Percentiles rank a stretch among this genome's conserved stretches.
Conservation (phyloP, 2,888 invertebrate genomes). For the Augiades crinisus region DNA sequence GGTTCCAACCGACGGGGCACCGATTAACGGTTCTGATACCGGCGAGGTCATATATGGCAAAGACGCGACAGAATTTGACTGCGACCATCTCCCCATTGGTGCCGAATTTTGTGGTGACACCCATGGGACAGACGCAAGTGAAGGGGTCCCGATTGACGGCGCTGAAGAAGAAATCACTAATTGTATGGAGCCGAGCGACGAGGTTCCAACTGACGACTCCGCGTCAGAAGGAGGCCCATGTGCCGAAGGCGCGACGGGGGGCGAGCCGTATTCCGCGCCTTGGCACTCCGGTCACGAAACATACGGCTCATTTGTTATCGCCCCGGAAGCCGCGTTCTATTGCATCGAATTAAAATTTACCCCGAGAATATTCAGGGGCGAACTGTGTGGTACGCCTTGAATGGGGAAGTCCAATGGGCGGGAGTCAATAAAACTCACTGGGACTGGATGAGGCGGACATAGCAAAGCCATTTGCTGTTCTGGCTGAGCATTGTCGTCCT, state of each 20-base stretch:
- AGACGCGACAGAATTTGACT: no score
- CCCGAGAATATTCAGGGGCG: constrained; percentile 86
- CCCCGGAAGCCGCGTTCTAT: constrained; percentile 76
- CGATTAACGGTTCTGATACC: no score
- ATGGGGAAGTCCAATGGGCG: constrained; percentile 86
- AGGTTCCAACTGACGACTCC: not conserved
- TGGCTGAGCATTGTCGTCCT: constrained; percentile 55
- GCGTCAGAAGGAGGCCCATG: constrained; percentile 28
- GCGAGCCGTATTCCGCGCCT: constrained; percentile 40
- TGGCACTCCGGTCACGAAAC: constrained; percentile 70
- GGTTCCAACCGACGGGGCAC: no score
- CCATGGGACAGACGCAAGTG: not conserved
- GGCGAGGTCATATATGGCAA: no score
- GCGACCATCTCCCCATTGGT: no score
- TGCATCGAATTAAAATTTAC: constrained; percentile 90
- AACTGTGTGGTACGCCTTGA: constrained; percentile 82
- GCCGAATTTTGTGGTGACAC: not conserved
- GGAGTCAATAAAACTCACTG: constrained; percentile 86
- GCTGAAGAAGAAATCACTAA: not conserved
- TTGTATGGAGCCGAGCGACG: not conserved
- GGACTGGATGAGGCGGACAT: constrained; percentile 84
- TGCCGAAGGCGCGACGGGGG: constrained; percentile 34
- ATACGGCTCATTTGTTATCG: constrained; percentile 48
- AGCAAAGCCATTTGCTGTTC: constrained; percentile 78
- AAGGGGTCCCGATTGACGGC: not conserved